Evolutionary conservation across 2,888 invertebrate genomes (phyloP).

Genomic region (Drosophila incognita): DNA sequence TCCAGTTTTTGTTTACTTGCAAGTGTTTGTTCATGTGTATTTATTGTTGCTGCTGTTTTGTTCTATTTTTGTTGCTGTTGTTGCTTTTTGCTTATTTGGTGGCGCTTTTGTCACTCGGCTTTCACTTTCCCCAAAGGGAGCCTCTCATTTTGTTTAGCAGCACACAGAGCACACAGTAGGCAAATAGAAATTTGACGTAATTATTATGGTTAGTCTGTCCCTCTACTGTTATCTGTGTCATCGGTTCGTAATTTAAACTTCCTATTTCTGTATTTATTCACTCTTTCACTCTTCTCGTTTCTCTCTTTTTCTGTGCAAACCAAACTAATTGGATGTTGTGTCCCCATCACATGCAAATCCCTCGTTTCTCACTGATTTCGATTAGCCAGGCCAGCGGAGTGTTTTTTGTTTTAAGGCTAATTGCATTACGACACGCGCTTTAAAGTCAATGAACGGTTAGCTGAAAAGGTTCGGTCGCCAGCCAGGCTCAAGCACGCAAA

Average conservation of each 20-base stretch:
- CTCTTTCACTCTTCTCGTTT: background rate
- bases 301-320: background rate
- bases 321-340: constrained; percentile 58
- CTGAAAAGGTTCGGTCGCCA: constrained; percentile 11
- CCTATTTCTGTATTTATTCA: constrained; percentile 17
- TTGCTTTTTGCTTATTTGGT: constrained; percentile 27
- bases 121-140: constrained; percentile 46
- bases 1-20: constrained; percentile 61
- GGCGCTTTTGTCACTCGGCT: constrained; percentile 50
- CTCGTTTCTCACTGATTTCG: constrained; percentile 67
- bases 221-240: constrained; percentile 20
- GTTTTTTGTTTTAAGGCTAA: constrained; percentile 61
- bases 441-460: constrained; percentile 75
- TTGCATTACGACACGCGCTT: constrained; percentile 75
- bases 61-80: constrained; percentile 3
- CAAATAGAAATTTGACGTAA: constrained; percentile 45
- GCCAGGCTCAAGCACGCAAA: constrained; percentile 60
- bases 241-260: constrained; percentile 37
- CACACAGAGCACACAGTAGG: background rate
- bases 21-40: constrained; percentile 44
- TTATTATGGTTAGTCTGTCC: constrained; percentile 30
- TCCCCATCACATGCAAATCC: constrained; percentile 62
- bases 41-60: constrained; percentile 16
- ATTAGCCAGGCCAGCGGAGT: constrained; percentile 22
- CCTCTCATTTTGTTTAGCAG: constrained; percentile 23